These are phyloP conservation scores for Astatoreochromis straeleni DNA, from an alignment of 2,113 vertebrate species.

Conservation along the genomic window DNA sequence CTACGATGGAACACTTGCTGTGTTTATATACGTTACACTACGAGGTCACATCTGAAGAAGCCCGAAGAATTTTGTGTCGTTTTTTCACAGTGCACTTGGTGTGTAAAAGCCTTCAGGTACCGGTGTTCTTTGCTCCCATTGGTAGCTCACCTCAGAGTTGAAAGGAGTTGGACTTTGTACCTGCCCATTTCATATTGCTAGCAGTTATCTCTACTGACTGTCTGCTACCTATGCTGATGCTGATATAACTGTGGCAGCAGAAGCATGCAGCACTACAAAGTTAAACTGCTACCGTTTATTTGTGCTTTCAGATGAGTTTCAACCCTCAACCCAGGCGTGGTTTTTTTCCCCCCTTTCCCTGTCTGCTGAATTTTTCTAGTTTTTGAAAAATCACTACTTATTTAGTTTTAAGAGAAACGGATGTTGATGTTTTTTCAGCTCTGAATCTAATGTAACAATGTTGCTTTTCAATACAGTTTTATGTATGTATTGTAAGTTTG, in stretches of 20 bases:
- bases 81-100: neutral
- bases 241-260: neutral
- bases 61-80: neutral
- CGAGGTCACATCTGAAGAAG: neutral
- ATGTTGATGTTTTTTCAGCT: neutral
- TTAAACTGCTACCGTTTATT: neutral
- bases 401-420: neutral
- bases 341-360: neutral
- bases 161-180: neutral
- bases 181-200: neutral
- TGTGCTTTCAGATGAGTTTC: neutral
- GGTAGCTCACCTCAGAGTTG: neutral
- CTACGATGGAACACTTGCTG: neutral
- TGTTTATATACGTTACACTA: neutral
- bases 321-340: neutral
- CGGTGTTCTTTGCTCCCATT: neutral
- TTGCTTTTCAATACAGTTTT: neutral
- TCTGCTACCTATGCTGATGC: neutral
- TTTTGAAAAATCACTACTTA: neutral
- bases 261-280: neutral
- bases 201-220: neutral
- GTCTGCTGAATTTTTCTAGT: neutral
- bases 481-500: accelerated
- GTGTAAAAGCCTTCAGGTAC: neutral
- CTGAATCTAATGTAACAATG: neutral